Evolutionary conservation across 2,797 vertebrate genomes (phyloP), one percentile per base, ranked within the genome.

Genomic region (Mormyrus proboscirostris): DNA sequence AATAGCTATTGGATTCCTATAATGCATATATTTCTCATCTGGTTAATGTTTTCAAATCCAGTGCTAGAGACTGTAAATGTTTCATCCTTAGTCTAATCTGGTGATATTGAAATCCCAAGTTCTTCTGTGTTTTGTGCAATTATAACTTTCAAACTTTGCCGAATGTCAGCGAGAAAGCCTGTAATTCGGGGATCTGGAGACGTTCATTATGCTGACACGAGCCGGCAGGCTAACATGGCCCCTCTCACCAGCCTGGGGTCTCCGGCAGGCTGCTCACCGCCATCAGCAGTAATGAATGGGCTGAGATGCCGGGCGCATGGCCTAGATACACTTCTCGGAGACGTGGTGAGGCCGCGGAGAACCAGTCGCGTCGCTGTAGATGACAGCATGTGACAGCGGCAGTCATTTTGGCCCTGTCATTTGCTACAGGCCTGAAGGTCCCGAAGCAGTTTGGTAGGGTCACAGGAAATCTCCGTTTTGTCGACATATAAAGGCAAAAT

Each of bases 351-450:
- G 33, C 49, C 12, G 6, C 33, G 33, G 29, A 19, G 85, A 41
- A 86, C 14, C 14, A 16, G 38, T 51, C 49, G 29, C n/a, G 6
- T 88, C 73, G 29, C 38, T 38, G 55, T 41, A 69, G 2, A 38
- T 76, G 88, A 79, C 88, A 88, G 88, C 76, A 69, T 88, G 25
- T 83, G 88, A 59, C 88, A 57, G 88, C 50, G 41, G 47, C 16
- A 41, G 44, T n/a, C 50, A 50, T n/a, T 62, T 41, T 2, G 2
- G 55, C 3, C 57, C 87, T 69, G 19, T 55, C 8, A 41, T 79
- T 33, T 79, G 12, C 49, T 50, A 14, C 44, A 29, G 2, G 16
- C n/a, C 79, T 1, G 3, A 22, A 51, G 9, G 53, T 10, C 88
- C 2, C 0, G 19, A 12, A 29, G 51, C 73, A 59, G 22, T 88